phyloP scores from a whole-genome alignment of 2,888 invertebrate genomes.

The Agriopis aurantiaria region DNA sequence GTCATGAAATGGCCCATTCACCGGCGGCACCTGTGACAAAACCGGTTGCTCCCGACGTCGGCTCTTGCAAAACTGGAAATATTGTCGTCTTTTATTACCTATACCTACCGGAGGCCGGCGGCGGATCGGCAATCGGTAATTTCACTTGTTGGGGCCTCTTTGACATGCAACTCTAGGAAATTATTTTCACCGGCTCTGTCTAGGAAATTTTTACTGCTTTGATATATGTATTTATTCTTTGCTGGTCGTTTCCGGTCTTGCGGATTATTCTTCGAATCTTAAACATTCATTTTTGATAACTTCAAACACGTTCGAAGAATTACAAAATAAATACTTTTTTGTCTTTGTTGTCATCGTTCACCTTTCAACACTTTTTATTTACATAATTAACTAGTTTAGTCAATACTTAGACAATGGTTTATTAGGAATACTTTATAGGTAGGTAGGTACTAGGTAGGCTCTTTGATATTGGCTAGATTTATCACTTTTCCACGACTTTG shows the following conservation, averaged over 20 bases:
- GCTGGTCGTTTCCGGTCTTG: slow-evolving; percentile 11
- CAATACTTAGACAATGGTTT: background rate
- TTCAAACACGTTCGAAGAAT: slow-evolving; percentile 30
- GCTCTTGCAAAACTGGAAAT: slow-evolving; percentile 75
- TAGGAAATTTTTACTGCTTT: background rate
- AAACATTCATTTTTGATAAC: slow-evolving; percentile 20
- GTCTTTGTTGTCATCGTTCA: slow-evolving; percentile 16
- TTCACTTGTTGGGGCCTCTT: slow-evolving; percentile 53
- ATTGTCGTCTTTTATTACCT: slow-evolving; percentile 67
- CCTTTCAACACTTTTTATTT: no score
- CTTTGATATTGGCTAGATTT: background rate
- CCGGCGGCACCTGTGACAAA: slow-evolving; percentile 74
- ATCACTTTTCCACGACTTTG: no score
- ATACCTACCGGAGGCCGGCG: slow-evolving; percentile 55
- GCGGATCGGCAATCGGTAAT: slow-evolving; percentile 59
- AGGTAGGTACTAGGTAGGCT: background rate
- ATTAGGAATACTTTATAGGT: slow-evolving; percentile 38
- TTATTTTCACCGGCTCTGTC: slow-evolving; percentile 7
- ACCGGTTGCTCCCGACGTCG: slow-evolving; percentile 73
- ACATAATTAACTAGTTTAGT: background rate
- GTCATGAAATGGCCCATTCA: slow-evolving; percentile 66
- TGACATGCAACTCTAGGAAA: slow-evolving; percentile 22
- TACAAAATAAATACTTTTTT: slow-evolving; percentile 8
- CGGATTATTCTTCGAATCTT: slow-evolving; percentile 42
- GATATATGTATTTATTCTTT: slow-evolving; percentile 1